Conservation (phyloP, 2,797 vertebrate genomes). For the Microtus agrestis region DNA sequence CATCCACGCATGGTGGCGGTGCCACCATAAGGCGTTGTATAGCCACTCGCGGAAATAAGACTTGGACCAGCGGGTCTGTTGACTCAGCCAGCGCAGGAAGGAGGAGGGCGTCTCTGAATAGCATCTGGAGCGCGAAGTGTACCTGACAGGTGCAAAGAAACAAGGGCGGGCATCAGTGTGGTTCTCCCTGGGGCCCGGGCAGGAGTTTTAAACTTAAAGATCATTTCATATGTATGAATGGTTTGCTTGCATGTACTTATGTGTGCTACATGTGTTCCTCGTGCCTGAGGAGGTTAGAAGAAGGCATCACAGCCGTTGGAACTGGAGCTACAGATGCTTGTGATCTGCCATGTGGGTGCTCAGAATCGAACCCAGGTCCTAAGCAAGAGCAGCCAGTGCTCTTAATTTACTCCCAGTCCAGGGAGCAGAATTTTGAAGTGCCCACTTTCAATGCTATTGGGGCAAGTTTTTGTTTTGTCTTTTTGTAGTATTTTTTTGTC, state of each 20-base stretch:
- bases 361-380: not conserved
- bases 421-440: too few species aligned
- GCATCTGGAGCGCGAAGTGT: conserved; percentile 92
- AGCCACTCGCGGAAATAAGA: conserved; percentile 96
- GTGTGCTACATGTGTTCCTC: not conserved
- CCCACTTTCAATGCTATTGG: not conserved
- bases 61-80: conserved; percentile 95
- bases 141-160: conserved; percentile 84
- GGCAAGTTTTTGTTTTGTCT: not conserved
- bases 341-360: not conserved
- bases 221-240: not conserved
- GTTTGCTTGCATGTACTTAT: not conserved
- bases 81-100: conserved; percentile 95
- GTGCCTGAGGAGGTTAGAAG: not conserved
- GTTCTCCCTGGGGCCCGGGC: not conserved
- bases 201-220: not conserved
- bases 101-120: conserved; percentile 93
- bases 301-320: not conserved
- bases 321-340: not conserved
- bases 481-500: not conserved
- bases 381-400: not conserved
- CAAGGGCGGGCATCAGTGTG: not conserved
- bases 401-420: not conserved
- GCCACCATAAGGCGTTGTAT: conserved; percentile 95
- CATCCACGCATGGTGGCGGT: conserved; percentile 96